These are phyloP conservation scores for Drosophila mercatorum DNA, from an alignment of 2,888 invertebrate species.

Conservation along the genomic window DNA sequence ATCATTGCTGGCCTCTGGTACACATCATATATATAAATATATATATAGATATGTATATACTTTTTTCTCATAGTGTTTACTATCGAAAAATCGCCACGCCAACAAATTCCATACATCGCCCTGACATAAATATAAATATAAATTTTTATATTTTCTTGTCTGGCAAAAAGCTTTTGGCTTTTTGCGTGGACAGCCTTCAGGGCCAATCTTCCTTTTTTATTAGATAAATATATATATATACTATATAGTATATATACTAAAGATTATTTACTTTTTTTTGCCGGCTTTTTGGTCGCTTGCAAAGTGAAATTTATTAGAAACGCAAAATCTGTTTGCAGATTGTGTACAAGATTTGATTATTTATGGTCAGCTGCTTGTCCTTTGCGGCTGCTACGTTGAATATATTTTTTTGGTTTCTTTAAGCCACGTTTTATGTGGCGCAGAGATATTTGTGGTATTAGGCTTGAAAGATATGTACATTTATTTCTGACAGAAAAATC, in stretches of 20 bases:
- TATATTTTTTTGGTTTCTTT: constrained; percentile 10
- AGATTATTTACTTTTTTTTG: constrained; percentile 16
- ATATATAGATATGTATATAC: not conserved
- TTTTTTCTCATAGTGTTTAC: constrained; percentile 18
- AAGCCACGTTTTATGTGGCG: not conserved
- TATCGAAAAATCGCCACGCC: constrained; percentile 22
- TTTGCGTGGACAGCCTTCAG: constrained; percentile 37
- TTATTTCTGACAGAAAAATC: not conserved
- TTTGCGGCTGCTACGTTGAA: constrained; percentile 25
- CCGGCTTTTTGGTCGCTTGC: constrained; percentile 45
- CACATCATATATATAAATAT: not conserved
- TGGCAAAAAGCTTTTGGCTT: constrained; percentile 59
- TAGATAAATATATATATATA: constrained; percentile 19
- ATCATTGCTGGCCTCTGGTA: constrained; percentile 8
- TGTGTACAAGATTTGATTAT: constrained; percentile 76
- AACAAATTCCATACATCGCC: constrained; percentile 21
- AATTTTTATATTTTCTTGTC: constrained; percentile 67
- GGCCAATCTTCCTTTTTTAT: constrained; percentile 37
- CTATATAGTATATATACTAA: constrained; percentile 3
- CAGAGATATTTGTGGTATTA: not conserved
- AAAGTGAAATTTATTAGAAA: constrained; percentile 81
- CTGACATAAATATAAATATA: constrained; percentile 67
- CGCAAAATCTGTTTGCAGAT: constrained; percentile 78
- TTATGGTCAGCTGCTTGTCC: constrained; percentile 66
- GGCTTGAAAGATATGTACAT: not conserved